phyloP scores from a whole-genome alignment of 2,113 vertebrate species.

The Phocoena sinus region DNA sequence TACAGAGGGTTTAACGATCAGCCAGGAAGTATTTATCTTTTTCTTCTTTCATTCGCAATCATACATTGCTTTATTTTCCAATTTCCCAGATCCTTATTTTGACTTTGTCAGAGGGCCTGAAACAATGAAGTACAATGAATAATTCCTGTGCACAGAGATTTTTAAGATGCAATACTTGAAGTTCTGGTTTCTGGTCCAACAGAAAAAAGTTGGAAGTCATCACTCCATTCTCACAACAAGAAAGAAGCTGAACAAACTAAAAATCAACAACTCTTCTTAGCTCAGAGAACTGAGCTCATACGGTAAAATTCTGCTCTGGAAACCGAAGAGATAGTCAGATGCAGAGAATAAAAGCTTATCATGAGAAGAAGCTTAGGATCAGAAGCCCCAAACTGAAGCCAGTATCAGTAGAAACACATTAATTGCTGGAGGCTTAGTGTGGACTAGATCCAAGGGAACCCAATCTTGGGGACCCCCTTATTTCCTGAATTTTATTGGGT shows the following conservation, averaged over 20 bases:
- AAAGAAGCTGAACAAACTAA: neutral
- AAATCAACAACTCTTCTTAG: neutral
- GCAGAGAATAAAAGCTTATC: neutral
- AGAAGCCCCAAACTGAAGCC: neutral
- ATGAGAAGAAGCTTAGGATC: neutral
- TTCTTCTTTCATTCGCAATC: neutral
- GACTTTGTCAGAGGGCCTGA: neutral
- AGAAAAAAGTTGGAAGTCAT: neutral
- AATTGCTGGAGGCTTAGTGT: neutral
- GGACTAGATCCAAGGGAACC: neutral
- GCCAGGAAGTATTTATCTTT: neutral
- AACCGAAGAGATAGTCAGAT: neutral
- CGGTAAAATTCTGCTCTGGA: neutral
- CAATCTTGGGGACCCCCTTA: accelerated
- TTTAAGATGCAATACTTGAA: neutral
- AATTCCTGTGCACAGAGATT: neutral
- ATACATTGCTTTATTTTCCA: neutral
- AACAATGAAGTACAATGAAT: neutral
- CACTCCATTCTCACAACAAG: neutral
- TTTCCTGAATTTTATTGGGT: neutral
- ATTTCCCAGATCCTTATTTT: neutral
- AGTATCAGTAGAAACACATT: neutral
- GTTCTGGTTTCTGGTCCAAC: neutral
- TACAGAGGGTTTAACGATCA: neutral
- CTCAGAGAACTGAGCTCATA: neutral